Evolutionary conservation across 1,140 invertebrate species (phyloP), one percentile per base, ranked within the genome.

Genomic region (Macrostomum lignano): DNA sequence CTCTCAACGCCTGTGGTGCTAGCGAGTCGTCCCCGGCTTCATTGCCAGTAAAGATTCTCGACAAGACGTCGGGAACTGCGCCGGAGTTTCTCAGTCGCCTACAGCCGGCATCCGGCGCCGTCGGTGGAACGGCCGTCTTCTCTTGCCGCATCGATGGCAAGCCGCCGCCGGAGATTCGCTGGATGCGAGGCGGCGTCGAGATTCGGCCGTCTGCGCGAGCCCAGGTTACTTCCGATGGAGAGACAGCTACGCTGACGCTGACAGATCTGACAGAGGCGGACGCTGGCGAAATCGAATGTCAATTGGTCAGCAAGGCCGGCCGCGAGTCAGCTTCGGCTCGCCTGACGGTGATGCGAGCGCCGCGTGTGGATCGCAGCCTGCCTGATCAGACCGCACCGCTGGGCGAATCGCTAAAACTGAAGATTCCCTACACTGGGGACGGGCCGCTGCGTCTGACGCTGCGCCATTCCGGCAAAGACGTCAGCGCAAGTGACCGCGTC

Each of bases 241-340:
- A 73, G 36, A 63, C 58, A 33, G 78, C 77, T 49, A 69, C 69
- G 34, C 61, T 98, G n/a, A 70, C 74, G 37, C 74, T 96, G 43
- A 66, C 66, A 25, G 82, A 93, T 46, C 68, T 86, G n/a, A 65
- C 71, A 43, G 73, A 82, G 33, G 68, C 71, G 6, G 88, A 96
- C 49, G 75, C 79, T 38, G 86, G 82, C 13, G 78, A 93, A 47
- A 94, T 88, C 53, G 81, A 73, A 1, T 96, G 86, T 50, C 81
- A 93, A 48, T 73, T 88, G 10, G 69, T 69, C 40, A 98, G 96
- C 59, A 66, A 71, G 9, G 66, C 88, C 19, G 91, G 91, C 25
- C 69, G 72, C 42, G 75, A 77, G 1, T 71, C 71, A 29, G 79
- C 74, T 28, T 73, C 72, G 7, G 71, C 72, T 17, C 67, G 72